phyloP scores from a whole-genome alignment of 2,113 vertebrate genomes.

The Gobius niger region DNA sequence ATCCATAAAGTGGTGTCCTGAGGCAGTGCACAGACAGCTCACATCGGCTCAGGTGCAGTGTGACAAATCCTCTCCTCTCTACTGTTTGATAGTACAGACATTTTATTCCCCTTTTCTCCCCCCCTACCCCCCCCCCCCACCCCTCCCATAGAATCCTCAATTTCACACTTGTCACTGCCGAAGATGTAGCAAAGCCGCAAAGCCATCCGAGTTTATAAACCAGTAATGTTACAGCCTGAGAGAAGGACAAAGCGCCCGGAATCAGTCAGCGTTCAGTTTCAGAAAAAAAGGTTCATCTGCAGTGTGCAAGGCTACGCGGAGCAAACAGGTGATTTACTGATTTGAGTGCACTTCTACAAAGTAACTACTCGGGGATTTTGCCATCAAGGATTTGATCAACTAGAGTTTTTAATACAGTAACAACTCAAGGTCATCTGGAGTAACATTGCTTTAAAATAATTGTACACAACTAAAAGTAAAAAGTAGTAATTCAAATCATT shows the following conservation, averaged over 20 bases:
- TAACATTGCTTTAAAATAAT: too few relatives aligned
- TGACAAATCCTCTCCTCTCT: slow-evolving; percentile 9
- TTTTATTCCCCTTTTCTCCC: background rate
- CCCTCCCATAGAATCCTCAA: slow-evolving; percentile 11
- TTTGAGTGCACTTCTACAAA: background rate
- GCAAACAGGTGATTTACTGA: background rate
- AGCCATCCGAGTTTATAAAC: slow-evolving; percentile 16
- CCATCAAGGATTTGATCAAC: too few relatives aligned
- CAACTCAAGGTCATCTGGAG: too few relatives aligned
- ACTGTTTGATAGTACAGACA: slow-evolving; percentile 7
- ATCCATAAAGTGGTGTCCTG: background rate
- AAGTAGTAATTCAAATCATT: too few relatives aligned
- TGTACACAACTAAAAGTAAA: too few relatives aligned
- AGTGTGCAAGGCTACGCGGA: background rate
- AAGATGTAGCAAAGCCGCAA: slow-evolving; percentile 14
- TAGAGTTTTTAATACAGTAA: too few relatives aligned
- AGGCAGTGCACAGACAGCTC: background rate
- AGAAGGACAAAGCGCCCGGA: background rate
- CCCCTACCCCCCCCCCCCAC: too few relatives aligned
- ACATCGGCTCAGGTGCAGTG: background rate
- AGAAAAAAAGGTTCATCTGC: background rate
- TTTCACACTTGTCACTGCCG: slow-evolving; percentile 39
- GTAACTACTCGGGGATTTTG: background rate
- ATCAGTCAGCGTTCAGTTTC: background rate
- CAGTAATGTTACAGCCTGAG: slow-evolving; percentile 14